Percentiles rank a stretch among this genome's conserved stretches.
These are phyloP conservation scores for Melanotaenia nigrans DNA, from an alignment of 2,797 vertebrate genomes.

Conservation along the genomic window DNA sequence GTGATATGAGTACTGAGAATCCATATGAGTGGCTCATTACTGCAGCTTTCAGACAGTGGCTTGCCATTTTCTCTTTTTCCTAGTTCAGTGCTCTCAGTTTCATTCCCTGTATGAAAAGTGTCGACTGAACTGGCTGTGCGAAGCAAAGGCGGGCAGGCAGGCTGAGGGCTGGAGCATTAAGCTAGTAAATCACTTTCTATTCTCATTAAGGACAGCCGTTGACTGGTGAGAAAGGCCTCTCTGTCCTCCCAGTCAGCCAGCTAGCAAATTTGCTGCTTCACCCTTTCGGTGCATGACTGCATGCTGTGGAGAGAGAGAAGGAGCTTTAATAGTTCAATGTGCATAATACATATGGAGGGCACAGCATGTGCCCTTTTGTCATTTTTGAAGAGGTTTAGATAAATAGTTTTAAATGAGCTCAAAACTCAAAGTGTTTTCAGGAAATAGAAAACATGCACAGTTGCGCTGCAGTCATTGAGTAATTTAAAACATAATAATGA, in stretches of 20 bases:
- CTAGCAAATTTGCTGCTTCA: slow-evolving; percentile 75
- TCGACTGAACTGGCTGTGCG: slow-evolving; percentile 57
- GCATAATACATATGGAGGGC: slow-evolving; percentile 10
- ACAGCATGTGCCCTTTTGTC: not conserved
- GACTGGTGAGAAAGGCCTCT: slow-evolving; percentile 79
- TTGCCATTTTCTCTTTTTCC: not conserved
- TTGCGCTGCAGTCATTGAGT: not conserved
- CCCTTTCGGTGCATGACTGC: slow-evolving; percentile 62
- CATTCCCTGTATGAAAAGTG: slow-evolving; percentile 51
- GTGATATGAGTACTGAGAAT: slow-evolving; percentile 38
- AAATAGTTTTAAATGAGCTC: not conserved
- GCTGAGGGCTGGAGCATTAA: slow-evolving; percentile 73
- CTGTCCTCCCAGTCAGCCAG: slow-evolving; percentile 79
- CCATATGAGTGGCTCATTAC: slow-evolving; percentile 46
- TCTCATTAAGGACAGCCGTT: slow-evolving; percentile 82
- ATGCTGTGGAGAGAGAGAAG: slow-evolving; percentile 33
- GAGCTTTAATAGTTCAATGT: slow-evolving; percentile 27
- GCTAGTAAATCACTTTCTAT: slow-evolving; percentile 83
- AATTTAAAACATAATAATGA: slow-evolving; percentile 2
- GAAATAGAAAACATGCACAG: not conserved
- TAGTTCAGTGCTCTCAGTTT: slow-evolving; percentile 48
- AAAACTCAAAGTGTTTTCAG: not conserved
- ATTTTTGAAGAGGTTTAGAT: slow-evolving; percentile 1
- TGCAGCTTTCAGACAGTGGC: slow-evolving; percentile 34
- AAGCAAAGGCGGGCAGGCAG: slow-evolving; percentile 59